A percentile compares a stretch with the other conserved stretches of the same genome.
Evolutionary conservation across 2,888 invertebrate genomes (phyloP).

Genomic region (Oeneis ivallda): DNA sequence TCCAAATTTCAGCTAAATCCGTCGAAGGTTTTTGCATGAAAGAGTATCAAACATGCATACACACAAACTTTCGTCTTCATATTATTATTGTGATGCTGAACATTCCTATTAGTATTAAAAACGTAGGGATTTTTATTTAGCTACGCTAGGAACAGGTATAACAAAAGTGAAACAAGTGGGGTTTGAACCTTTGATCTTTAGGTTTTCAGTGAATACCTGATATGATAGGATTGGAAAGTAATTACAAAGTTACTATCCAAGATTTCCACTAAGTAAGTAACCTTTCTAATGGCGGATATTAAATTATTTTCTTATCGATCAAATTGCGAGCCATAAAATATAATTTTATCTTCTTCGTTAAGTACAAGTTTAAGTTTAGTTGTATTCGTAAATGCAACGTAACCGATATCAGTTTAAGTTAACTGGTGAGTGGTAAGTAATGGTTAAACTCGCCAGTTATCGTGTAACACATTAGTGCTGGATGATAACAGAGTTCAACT

Average conservation of each 20-base stretch:
- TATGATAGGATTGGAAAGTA: background rate
- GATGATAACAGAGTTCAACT: conserved; percentile 32
- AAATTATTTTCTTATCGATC: background rate
- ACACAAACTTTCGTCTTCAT: too few relatives aligned
- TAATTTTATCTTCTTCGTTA: background rate
- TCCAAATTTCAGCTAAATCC: too few relatives aligned
- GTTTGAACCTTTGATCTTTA: background rate
- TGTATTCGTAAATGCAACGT: conserved; percentile 11
- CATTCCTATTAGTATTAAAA: too few relatives aligned
- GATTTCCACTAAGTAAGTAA: background rate
- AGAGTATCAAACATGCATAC: too few relatives aligned
- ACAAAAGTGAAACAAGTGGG: too few relatives aligned
- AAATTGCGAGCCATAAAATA: background rate
- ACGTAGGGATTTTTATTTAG: too few relatives aligned
- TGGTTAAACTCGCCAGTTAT: conserved; percentile 16
- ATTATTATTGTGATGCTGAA: too few relatives aligned
- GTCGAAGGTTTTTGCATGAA: too few relatives aligned
- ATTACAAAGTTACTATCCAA: background rate
- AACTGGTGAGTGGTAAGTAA: conserved; percentile 18
- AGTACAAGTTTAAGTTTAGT: conserved; percentile 8
- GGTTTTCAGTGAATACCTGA: background rate
- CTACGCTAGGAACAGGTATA: too few relatives aligned
- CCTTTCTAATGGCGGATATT: background rate
- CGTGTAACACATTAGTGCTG: conserved; percentile 25
- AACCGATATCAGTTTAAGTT: conserved; percentile 4